Base-by-base conservation (phyloP, 1,140 invertebrate genomes). In the Drosophila repletoides region DNA sequence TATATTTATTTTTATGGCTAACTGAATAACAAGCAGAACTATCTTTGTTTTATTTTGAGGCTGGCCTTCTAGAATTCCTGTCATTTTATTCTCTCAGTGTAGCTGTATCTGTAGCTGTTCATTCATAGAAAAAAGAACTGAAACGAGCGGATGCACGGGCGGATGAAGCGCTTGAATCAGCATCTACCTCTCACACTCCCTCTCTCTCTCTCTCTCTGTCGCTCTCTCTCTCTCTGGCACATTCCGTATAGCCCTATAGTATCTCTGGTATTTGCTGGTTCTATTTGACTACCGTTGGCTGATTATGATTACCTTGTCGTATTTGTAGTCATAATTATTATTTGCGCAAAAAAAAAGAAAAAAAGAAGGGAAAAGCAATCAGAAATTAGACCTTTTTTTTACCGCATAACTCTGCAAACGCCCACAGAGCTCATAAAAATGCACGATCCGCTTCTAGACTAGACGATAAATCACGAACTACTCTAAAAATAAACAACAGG, bases 121-220 rank as follows among this genome's bases (percentile, higher is more conserved):
- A 86, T 86, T 86, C 80, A 86, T 86, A 76, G 80, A 86, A 86
- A 72, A 61, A 38, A 52, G n/a, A 66, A 72, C 72, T 59, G 22
- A 74, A 77, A 70, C 59, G 52, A 84, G 72, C 80, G 80, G 80
- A 86, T 86, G 76, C 80, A 86, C 81, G 80, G 80, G 80, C 80
- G 80, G 81, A 86, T 86, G 80, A 76, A 84, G 80, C 81, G 67
- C 80, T 84, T 84, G 83, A 80, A 81, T 81, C 60, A 63, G 59
- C 83, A 67, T 58, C 52, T 48, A 59, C 40, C 61, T 68, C 58
- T 41, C 63, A 66, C 55, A 38, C 51, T 56, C 14, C 5, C 26
- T 43, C n/a, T 5, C 43, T 1, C 33, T 53, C 29, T 22, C 19
- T 10, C 36, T 40, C 53, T 56, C 29, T 14, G 38, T 33, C 75